Conservation (phyloP, 2,113 vertebrate genomes). For the Falcunculus frontatus region DNA sequence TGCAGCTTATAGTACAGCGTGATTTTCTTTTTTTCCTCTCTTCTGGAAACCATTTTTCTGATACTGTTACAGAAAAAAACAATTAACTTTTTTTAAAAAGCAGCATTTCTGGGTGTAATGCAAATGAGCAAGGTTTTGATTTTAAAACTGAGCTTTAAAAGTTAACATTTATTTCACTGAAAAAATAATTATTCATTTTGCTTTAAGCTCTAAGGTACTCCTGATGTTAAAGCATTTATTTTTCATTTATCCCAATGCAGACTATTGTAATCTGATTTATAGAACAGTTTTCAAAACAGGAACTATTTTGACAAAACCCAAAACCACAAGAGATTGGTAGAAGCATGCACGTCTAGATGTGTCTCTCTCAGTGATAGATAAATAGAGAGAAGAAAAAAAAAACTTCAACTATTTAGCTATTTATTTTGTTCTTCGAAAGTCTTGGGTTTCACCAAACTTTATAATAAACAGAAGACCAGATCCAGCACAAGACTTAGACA, state of each 20-base stretch:
- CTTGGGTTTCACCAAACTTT: neutral
- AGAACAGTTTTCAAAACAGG: neutral
- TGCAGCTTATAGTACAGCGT: neutral
- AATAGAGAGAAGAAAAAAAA: neutral
- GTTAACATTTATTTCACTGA: neutral
- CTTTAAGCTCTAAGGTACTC: neutral
- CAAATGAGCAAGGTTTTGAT: neutral
- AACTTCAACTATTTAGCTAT: accelerated
- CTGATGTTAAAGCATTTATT: neutral
- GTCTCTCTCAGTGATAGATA: neutral
- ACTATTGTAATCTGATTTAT: neutral
- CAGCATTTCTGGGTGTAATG: neutral
- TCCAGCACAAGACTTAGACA: neutral
- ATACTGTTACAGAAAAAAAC: neutral
- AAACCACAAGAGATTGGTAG: neutral
- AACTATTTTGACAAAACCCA: neutral
- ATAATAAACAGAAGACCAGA: neutral
- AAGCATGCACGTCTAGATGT: neutral
- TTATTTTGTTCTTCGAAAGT: neutral
- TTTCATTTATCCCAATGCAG: neutral
- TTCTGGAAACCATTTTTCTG: neutral
- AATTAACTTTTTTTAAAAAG: neutral
- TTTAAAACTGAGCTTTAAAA: neutral
- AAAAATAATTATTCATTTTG: neutral
- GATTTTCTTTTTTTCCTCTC: neutral